Base-by-base conservation (phyloP, 2,888 invertebrate genomes). In the Phengaris alcon region DNA sequence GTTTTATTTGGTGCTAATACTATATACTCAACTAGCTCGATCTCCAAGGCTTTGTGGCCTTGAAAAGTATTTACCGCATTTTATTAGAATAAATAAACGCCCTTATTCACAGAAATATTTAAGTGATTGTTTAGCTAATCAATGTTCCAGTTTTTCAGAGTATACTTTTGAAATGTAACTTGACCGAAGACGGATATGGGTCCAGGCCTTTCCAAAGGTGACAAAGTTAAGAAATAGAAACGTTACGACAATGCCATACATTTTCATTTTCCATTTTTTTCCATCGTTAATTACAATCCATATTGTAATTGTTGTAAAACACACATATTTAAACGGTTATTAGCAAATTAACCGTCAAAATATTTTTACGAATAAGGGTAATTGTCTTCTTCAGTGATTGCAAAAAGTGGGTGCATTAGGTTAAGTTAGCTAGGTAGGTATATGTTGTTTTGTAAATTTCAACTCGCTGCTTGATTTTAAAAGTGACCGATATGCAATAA, bases 51-150 rank as follows among this genome's bases (percentile, higher is more conserved):
- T 52, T 52, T 12, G 69, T n/a, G 22, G 22, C 70, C 52, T 52
- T 54, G 51, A 22, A 54, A 72, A 72, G 72, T 72, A 72, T 72
- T 72, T 54, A 8, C 52, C 54, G 72, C 72, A 72, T 54, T 72
- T 72, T 72, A 54, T 72, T 72, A 72, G 72, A 72, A 64, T 64
- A 12, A 64, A 59, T 59, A 22, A 22, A 59, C 22, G 9, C 5
- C 22, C 9, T 59, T 35, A 15, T 22, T 64, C 2, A 64, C 35
- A 13, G 4, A 22, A 59, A 0, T 35, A 52, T 64, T 44, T 12
- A 2, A 64, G 35, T 44, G 44, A 64, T 2, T 59, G 10, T 8
- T 59, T 57, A 57, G 3, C 22, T 10, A 59, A 10, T 1, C 6
- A 5, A 35, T 22, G 5, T 22, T 8, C 6, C 48, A 7, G 48